Percentiles rank a stretch among this genome's conserved stretches.
phyloP scores from a whole-genome alignment of 2,113 vertebrate species.

The Alligator sinensis region DNA sequence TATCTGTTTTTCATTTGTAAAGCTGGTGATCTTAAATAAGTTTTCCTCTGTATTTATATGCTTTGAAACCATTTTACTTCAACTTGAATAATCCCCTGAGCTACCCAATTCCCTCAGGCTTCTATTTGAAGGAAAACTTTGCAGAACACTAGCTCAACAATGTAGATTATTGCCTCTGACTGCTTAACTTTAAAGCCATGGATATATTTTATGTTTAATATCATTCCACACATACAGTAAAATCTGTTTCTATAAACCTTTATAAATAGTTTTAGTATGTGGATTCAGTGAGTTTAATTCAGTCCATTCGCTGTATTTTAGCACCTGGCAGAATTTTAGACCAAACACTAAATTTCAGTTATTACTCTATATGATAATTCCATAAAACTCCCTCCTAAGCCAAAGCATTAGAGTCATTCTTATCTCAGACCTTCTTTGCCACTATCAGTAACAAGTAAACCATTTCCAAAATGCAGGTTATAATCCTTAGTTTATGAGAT shows the following conservation, averaged over 20 bases:
- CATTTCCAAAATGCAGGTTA: background rate
- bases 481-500: background rate
- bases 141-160: background rate
- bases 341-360: background rate
- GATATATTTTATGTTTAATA: constrained; percentile 11
- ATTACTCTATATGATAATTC: constrained; percentile 7
- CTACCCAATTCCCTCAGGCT: background rate
- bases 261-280: constrained; percentile 53
- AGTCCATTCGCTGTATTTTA: constrained; percentile 44
- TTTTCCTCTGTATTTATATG: background rate
- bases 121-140: background rate
- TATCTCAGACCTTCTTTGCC: background rate
- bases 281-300: constrained; percentile 43
- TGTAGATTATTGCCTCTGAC: background rate
- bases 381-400: constrained; percentile 11
- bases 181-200: constrained; percentile 17
- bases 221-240: background rate
- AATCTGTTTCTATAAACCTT: constrained; percentile 58
- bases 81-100: background rate
- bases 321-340: background rate
- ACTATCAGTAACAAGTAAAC: background rate
- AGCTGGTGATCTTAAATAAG: background rate
- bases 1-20: background rate
- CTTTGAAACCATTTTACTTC: background rate
- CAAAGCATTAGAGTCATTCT: background rate